Percentiles rank a stretch among this genome's conserved stretches.
These are phyloP conservation scores for Microplitis manilae DNA, from an alignment of 2,888 invertebrate genomes.

Conservation along the genomic window DNA sequence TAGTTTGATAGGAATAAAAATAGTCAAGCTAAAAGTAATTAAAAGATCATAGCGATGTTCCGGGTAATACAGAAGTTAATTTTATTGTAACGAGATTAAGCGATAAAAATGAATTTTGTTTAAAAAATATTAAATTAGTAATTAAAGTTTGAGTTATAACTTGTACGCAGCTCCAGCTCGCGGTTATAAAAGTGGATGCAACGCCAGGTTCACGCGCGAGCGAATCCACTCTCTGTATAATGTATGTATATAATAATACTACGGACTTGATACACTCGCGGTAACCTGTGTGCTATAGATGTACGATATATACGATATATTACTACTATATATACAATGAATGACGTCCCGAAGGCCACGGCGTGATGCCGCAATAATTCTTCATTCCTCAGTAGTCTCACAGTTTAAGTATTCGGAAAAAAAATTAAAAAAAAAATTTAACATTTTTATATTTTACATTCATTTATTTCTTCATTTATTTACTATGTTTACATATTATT, in stretches of 20 bases:
- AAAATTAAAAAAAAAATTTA: not conserved
- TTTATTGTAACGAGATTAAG: not conserved
- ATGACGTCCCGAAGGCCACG: slow-evolving; percentile 31
- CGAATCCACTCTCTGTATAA: slow-evolving; percentile 4
- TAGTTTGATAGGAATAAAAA: not conserved
- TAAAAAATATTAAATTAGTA: not conserved
- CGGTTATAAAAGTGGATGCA: slow-evolving; percentile 11
- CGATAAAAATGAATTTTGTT: not conserved
- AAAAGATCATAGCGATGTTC: not conserved
- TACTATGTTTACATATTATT: slow-evolving; percentile 2
- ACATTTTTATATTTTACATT: slow-evolving; percentile 15
- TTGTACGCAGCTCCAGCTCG: not conserved
- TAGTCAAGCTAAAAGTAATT: not conserved
- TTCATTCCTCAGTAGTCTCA: slow-evolving; percentile 9
- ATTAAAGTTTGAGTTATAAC: not conserved
- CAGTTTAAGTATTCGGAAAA: not conserved
- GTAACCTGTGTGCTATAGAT: not conserved
- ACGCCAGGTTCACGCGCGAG: slow-evolving; percentile 20
- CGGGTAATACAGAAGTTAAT: not conserved
- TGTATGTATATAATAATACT: not conserved
- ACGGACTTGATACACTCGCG: too few relatives aligned
- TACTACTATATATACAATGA: slow-evolving; percentile 18
- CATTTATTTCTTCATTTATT: slow-evolving; percentile 39
- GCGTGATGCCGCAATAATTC: slow-evolving; percentile 23
- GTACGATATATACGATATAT: not conserved